These are phyloP conservation scores for Aphrophora alni DNA, from an alignment of 2,888 invertebrate genomes.

Conservation along the genomic window DNA sequence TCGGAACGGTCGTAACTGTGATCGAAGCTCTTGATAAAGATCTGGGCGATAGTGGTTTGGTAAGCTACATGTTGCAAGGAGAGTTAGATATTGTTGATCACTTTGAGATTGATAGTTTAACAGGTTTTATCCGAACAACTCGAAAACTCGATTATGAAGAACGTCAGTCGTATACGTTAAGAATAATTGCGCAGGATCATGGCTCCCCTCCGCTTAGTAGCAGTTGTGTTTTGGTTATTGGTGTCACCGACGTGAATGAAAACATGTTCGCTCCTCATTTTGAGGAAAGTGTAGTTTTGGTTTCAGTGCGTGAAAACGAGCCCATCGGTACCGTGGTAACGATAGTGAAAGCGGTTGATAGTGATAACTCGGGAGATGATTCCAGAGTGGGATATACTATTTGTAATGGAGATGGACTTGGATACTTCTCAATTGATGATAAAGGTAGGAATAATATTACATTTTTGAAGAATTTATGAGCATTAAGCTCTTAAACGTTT, in stretches of 20 bases:
- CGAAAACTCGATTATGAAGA: conserved; percentile 85
- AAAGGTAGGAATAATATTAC: conserved; percentile 68
- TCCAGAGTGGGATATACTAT: conserved; percentile 84
- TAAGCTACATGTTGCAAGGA: conserved; percentile 67
- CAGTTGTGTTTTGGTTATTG: conserved; percentile 79
- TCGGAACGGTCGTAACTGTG: conserved; percentile 83
- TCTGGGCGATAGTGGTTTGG: conserved; percentile 77
- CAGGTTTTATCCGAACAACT: conserved; percentile 83
- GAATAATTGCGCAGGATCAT: conserved; percentile 82
- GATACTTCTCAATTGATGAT: conserved; percentile 87
- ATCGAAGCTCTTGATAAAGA: conserved; percentile 86
- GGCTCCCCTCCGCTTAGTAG: conserved; percentile 82
- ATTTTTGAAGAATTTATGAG: too few species aligned
- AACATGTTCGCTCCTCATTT: conserved; percentile 85
- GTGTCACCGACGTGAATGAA: conserved; percentile 92
- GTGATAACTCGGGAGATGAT: conserved; percentile 79
- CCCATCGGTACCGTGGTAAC: conserved; percentile 77
- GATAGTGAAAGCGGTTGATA: conserved; percentile 77
- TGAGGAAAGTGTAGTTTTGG: conserved; percentile 75
- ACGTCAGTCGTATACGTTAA: conserved; percentile 85
- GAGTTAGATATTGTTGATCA: conserved; percentile 68
- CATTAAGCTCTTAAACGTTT: too few species aligned
- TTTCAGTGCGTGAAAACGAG: conserved; percentile 79
- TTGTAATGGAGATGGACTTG: conserved; percentile 86
- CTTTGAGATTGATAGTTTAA: conserved; percentile 82